Evolutionary conservation across 2,113 vertebrate genomes (phyloP).

Genomic region (Guaruba guarouba): DNA sequence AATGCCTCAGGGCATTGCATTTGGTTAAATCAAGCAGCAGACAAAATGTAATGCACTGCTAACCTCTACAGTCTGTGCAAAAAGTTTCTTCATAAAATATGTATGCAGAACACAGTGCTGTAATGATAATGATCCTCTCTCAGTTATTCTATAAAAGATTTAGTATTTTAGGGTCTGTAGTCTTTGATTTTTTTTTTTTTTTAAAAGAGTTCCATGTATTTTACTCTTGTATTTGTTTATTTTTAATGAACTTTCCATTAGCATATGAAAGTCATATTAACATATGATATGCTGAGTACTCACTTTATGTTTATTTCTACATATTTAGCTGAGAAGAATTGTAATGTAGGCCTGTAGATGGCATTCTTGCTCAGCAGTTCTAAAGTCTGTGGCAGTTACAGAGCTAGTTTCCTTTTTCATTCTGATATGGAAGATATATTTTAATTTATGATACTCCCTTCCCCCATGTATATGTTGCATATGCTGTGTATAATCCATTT

Average conservation of each 20-base stretch:
- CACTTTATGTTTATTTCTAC: neutral
- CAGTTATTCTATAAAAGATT: slow-evolving; percentile 36
- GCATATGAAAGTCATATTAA: slow-evolving; percentile 10
- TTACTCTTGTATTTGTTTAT: slow-evolving; percentile 49
- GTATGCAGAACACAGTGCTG: slow-evolving; percentile 36
- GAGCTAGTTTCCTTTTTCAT: neutral
- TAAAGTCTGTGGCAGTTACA: neutral
- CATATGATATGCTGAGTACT: neutral
- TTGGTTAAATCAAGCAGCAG: slow-evolving; percentile 54
- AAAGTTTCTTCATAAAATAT: slow-evolving; percentile 68
- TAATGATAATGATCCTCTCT: slow-evolving; percentile 46
- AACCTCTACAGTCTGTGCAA: slow-evolving; percentile 44
- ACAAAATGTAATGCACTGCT: slow-evolving; percentile 41
- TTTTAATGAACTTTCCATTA: slow-evolving; percentile 44
- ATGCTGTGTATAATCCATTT: neutral
- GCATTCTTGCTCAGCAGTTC: slow-evolving; percentile 46
- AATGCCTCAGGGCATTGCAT: slow-evolving; percentile 47
- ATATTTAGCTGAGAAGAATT: neutral
- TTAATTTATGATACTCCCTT: neutral
- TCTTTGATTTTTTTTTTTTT: slow-evolving; percentile 24
- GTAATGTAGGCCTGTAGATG: neutral
- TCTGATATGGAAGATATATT: neutral
- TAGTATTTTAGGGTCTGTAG: neutral
- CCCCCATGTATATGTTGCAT: neutral
- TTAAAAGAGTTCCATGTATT: slow-evolving; percentile 7